These are phyloP conservation scores for Drosophila vallismaia DNA, from an alignment of 2,888 invertebrate species.

Conservation along the genomic window DNA sequence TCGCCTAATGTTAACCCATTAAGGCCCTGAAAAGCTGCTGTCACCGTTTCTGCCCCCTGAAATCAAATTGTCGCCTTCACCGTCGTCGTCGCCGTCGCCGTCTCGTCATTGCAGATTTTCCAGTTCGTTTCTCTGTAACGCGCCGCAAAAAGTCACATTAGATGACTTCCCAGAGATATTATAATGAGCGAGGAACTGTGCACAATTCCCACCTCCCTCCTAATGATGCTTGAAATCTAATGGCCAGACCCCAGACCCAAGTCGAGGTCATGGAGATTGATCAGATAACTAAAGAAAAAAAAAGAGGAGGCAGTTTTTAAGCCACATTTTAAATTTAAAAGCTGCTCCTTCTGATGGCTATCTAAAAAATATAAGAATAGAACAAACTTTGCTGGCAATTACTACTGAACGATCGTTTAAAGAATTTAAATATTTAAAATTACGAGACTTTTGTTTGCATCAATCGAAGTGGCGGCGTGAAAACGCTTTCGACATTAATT, in stretches of 20 bases:
- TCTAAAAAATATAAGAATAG: not conserved
- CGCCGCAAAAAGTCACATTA: constrained; percentile 61
- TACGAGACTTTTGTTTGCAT: constrained; percentile 33
- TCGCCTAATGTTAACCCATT: constrained; percentile 69
- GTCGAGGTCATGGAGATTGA: not conserved
- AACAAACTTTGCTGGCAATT: not conserved
- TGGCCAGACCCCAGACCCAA: not conserved
- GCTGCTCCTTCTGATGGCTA: no score
- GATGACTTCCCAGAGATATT: constrained; percentile 59
- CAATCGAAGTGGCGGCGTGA: constrained; percentile 67
- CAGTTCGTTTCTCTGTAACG: constrained; percentile 50
- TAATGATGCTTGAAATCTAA: constrained; percentile 37
- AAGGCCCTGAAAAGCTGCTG: constrained; percentile 45
- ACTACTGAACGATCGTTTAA: not conserved
- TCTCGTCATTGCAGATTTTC: constrained; percentile 62
- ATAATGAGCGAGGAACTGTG: constrained; percentile 50
- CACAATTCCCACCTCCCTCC: constrained; percentile 21
- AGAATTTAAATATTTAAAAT: constrained; percentile 21
- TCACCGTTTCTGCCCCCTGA: constrained; percentile 27
- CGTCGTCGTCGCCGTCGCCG: constrained; percentile 36
- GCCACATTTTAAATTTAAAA: not conserved
- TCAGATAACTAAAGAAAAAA: constrained; percentile 1
- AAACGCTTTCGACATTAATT: constrained; percentile 62
- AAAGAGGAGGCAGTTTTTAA: not conserved
- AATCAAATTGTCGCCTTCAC: constrained; percentile 47